Percentiles rank a stretch among this genome's conserved stretches.
These are phyloP conservation scores for Drosophila funebris DNA, from an alignment of 1,140 invertebrate species.

Conservation along the genomic window DNA sequence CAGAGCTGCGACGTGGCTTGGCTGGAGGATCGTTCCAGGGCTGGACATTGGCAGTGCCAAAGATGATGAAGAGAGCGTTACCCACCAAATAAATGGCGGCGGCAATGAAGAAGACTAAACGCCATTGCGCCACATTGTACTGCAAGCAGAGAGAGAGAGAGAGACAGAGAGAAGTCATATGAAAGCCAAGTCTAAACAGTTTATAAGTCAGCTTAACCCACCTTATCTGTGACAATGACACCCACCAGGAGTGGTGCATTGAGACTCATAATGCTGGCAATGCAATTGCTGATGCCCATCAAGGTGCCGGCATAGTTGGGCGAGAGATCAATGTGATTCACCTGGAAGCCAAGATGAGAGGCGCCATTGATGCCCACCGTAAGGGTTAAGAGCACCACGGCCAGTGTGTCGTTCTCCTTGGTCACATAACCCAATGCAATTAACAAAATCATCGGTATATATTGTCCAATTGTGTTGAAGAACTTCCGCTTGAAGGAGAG, in stretches of 20 bases:
- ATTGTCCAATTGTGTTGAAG: constrained; percentile 86
- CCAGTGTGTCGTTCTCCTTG: constrained; percentile 42
- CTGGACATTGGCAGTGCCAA: constrained; percentile 86
- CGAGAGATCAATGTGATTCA: constrained; percentile 89
- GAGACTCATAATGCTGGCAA: constrained; percentile 88
- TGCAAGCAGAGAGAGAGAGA: too few species aligned
- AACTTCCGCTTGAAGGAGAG: constrained; percentile 85
- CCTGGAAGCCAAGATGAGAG: constrained; percentile 86
- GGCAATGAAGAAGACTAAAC: constrained; percentile 89
- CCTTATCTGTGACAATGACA: constrained; percentile 86
- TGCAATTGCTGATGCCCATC: constrained; percentile 88
- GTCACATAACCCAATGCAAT: constrained; percentile 76
- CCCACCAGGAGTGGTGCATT: constrained; percentile 87
- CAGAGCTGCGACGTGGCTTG: constrained; percentile 15
- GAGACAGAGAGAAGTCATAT: background rate
- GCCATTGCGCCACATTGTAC: constrained; percentile 87
- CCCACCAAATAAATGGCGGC: constrained; percentile 88
- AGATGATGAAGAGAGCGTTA: constrained; percentile 88
- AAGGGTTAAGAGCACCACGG: constrained; percentile 84
- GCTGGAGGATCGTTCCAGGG: constrained; percentile 86
- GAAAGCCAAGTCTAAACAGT: background rate
- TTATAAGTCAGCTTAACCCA: constrained; percentile 53
- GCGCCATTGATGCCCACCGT: constrained; percentile 84
- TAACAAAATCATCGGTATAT: constrained; percentile 86
- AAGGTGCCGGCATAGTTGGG: constrained; percentile 90